Percentiles rank a stretch among this genome's conserved stretches.
Conservation (phyloP, 2,113 vertebrate species). For the Passer montanus region DNA sequence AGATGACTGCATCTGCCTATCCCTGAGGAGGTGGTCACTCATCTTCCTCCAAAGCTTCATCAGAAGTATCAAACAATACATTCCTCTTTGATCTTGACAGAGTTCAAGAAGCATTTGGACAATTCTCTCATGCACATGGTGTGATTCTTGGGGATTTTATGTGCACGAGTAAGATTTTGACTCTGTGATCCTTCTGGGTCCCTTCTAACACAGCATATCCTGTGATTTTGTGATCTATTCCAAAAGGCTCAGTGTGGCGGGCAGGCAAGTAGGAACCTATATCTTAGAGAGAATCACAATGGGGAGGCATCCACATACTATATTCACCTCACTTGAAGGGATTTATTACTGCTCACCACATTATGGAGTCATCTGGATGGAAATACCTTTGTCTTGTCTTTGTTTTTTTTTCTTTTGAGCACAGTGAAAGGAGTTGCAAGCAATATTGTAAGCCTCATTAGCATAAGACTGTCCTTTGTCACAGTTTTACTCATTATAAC, state of each 20-base stretch:
- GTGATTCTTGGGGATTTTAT: not conserved
- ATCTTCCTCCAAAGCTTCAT: not conserved
- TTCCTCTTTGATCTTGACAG: not conserved
- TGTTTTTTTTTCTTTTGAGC: not conserved
- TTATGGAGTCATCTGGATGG: not conserved
- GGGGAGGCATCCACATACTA: not conserved
- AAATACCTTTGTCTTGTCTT: not conserved
- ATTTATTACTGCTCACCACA: not conserved
- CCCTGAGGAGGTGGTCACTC: not conserved
- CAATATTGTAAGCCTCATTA: not conserved
- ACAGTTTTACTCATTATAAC: not conserved
- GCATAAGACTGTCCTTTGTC: not conserved
- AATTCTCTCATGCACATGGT: not conserved
- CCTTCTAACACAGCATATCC: not conserved
- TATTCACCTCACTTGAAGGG: not conserved
- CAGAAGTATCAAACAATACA: not conserved
- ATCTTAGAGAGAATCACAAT: accelerated
- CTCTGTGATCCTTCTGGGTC: not conserved
- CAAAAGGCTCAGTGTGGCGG: not conserved
- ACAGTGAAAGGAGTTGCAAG: not conserved
- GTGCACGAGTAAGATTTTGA: not conserved
- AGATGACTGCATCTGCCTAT: not conserved
- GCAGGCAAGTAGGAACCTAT: no score
- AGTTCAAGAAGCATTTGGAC: not conserved
- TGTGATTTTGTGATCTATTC: not conserved